Base-by-base conservation (phyloP, 2,113 vertebrate genomes). In the Mystacornis crossleyi region DNA sequence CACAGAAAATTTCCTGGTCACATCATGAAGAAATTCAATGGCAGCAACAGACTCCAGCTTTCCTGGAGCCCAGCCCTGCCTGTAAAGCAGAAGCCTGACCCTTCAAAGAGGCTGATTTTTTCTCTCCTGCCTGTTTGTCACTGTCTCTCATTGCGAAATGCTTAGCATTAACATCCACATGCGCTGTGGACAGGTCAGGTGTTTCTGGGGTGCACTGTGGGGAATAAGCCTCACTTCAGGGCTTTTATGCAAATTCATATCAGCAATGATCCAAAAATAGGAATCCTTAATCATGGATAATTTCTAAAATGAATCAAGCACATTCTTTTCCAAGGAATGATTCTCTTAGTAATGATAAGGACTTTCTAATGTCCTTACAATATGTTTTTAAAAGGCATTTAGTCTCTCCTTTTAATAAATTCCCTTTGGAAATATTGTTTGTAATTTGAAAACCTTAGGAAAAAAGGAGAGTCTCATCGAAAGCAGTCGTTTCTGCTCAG, bases 301-400 rank as follows among this genome's bases (percentile, higher is more conserved):
- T 95, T 95, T 86, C 43, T 91, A 67, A 91, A 97, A 91, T 91
- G 48, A 92, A 95, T 91, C 72, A 74, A 84, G 42, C 33, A 18
- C 54, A 24, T 78, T 92, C 23, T 48, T 83, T 90, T 91, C 70
- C 57, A 96, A 12, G 43, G 43, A 86, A 81, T 60, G 42, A 45
- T 89, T 90, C 66, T 86, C 18, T 80, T 81, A 78, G 34, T 67
- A 82, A 94, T 40, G 55, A n/a, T 84, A 70, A 78, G 42, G 72
- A 60, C 9, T 85, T 81, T 77, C 28, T 82, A 79, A 74, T 51
- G 14, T 85, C 25, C 26, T 50, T 85, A 47, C 42, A 82, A 31
- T 82, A 65, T 50, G 26, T 57, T 87, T 94, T 86, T 61, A n/a
- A 85, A 82, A 93, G 50, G 21, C 71, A 73, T 82, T 82, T 1